Evolutionary conservation across 2,797 vertebrate genomes (phyloP).

Genomic region (Siniperca obscura): DNA sequence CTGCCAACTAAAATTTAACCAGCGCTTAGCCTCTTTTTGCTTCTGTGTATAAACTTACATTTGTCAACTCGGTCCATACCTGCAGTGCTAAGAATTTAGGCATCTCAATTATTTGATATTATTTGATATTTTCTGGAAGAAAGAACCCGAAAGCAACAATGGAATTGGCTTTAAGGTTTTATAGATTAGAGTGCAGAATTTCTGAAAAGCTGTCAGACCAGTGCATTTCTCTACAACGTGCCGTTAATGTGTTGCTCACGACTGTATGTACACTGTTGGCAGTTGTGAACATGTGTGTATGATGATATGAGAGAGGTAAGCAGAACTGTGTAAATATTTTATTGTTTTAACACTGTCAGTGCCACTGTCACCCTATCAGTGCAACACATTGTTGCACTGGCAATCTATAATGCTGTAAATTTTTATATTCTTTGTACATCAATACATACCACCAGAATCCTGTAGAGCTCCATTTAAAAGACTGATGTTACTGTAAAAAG

Average conservation of each 20-base stretch:
- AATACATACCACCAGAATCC: constrained; percentile 4
- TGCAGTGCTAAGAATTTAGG: background rate
- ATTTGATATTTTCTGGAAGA: background rate
- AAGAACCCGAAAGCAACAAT: background rate
- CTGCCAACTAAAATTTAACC: constrained; percentile 11
- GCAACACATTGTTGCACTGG: constrained; percentile 10
- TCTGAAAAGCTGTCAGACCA: background rate
- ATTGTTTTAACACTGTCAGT: constrained; percentile 11
- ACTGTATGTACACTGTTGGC: background rate
- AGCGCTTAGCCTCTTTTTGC: background rate
- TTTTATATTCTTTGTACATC: constrained; percentile 18
- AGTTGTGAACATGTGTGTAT: background rate
- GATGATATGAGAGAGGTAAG: background rate
- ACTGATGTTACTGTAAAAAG: constrained; percentile 17
- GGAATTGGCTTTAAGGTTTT: background rate
- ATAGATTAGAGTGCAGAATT: constrained; percentile 24
- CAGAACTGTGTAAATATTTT: constrained; percentile 12
- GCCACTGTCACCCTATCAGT: too few species aligned
- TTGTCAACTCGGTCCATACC: background rate
- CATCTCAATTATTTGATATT: background rate
- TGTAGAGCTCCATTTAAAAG: constrained; percentile 39
- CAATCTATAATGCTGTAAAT: constrained; percentile 16
- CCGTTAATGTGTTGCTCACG: background rate
- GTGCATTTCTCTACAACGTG: background rate
- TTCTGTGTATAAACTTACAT: constrained; percentile 9